Evolutionary conservation across 2,113 vertebrate genomes (phyloP).

Genomic region (Amphiprion ocellaris): DNA sequence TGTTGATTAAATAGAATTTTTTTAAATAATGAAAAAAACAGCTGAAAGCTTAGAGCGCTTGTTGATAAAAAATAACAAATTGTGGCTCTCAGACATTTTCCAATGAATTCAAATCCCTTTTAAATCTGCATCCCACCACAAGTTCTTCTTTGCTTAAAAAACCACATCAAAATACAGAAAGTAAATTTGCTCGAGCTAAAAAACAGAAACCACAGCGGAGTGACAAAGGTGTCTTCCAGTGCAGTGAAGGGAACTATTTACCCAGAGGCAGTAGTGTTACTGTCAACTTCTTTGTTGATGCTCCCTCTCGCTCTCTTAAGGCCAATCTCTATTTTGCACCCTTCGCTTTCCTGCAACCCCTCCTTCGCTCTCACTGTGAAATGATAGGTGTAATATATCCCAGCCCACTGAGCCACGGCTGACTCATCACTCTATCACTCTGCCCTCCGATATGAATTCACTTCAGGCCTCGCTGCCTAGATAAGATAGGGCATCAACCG

Average conservation of each 20-base stretch:
- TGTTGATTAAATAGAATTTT: too few species aligned
- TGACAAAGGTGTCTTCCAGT: not conserved
- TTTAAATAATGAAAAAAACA: too few species aligned
- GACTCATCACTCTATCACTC: slow-evolving; percentile 74
- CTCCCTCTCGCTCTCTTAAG: slow-evolving; percentile 19
- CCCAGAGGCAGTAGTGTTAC: slow-evolving; percentile 22
- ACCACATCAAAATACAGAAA: too few species aligned
- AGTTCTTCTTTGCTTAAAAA: too few species aligned
- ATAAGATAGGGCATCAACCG: slow-evolving; percentile 51
- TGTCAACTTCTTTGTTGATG: slow-evolving; percentile 31
- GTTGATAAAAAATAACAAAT: too few species aligned
- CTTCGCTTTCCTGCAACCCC: slow-evolving; percentile 17
- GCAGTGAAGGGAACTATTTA: slow-evolving; percentile 25
- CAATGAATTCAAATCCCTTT: too few species aligned
- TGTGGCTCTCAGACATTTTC: too few species aligned
- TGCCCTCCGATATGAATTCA: slow-evolving; percentile 59
- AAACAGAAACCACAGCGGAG: too few species aligned
- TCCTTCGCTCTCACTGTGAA: slow-evolving; percentile 41
- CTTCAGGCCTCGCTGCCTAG: slow-evolving; percentile 53
- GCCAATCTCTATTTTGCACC: slow-evolving; percentile 39
- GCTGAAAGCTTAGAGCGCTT: too few species aligned
- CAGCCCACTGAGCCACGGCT: slow-evolving; percentile 56
- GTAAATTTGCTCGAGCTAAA: too few species aligned
- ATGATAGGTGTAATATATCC: slow-evolving; percentile 67
- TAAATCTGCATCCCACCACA: too few species aligned